Conservation (phyloP, 2,888 invertebrate genomes). For the Pocota personata region DNA sequence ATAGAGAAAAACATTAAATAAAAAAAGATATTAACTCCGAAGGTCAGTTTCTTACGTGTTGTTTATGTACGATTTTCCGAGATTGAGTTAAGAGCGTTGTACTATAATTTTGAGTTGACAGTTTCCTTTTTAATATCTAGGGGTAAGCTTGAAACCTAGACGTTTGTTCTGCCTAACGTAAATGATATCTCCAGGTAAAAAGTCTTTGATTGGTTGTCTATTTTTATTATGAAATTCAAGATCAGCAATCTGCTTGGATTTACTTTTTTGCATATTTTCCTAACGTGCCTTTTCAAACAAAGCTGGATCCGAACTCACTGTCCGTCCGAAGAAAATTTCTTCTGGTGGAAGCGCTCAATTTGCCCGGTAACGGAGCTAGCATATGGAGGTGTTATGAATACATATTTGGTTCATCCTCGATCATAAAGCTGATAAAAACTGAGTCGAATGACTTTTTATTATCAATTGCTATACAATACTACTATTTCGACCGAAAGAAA, state of each 20-base stretch:
- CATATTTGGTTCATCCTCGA: conserved; percentile 12
- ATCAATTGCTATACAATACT: conserved; percentile 37
- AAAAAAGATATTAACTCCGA: no score
- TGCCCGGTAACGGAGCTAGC: conserved; percentile 40
- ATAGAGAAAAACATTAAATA: no score
- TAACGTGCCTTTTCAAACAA: conserved; percentile 37
- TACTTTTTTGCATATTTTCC: conserved; percentile 52
- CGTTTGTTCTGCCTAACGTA: no score
- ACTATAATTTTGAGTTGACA: no score
- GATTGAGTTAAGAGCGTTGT: no score
- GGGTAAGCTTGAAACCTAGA: no score
- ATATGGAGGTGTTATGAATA: conserved; percentile 17
- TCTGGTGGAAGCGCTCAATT: conserved; percentile 48
- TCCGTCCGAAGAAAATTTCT: conserved; percentile 51
- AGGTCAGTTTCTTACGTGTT: no score
- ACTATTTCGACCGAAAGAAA: conserved; percentile 18
- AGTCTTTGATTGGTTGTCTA: conserved; percentile 42
- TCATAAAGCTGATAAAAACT: conserved; percentile 4
- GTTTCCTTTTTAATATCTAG: no score
- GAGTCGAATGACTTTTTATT: conserved; percentile 47
- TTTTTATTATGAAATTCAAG: conserved; percentile 58
- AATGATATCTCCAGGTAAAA: no score
- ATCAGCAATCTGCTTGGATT: conserved; percentile 48
- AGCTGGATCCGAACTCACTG: conserved; percentile 26
- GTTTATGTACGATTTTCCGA: no score